Evolutionary conservation across 2,888 invertebrate genomes (phyloP).

Genomic region (Chaitophorus viminalis): DNA sequence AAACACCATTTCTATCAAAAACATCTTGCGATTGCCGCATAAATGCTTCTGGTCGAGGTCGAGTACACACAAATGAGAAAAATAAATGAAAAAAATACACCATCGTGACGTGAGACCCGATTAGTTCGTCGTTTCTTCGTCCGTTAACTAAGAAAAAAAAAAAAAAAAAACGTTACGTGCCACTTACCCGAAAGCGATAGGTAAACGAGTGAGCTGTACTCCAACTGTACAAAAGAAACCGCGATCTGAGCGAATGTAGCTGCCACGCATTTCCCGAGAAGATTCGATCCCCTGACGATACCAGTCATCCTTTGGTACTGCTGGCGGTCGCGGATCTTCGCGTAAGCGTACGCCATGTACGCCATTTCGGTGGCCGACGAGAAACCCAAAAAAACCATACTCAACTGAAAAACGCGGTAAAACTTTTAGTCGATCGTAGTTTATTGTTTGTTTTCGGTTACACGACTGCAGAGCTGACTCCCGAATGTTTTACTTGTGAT

Average conservation of each 20-base stretch:
- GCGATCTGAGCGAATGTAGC: constrained; percentile 79
- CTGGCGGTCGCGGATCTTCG: constrained; percentile 74
- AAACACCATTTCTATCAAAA: no score
- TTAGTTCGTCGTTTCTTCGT: no score
- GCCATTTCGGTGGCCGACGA: constrained; percentile 91
- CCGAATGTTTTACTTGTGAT: no score
- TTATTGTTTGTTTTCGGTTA: not conserved
- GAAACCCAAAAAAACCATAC: constrained; percentile 82
- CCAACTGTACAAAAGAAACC: constrained; percentile 5
- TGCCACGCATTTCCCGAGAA: constrained; percentile 82
- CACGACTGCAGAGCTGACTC: not conserved
- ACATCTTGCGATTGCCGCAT: no score
- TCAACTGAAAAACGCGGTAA: constrained; percentile 66
- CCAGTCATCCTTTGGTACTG: constrained; percentile 87
- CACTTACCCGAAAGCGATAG: constrained; percentile 24
- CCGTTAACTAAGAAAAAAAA: no score
- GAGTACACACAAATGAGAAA: no score
- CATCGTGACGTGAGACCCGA: no score
- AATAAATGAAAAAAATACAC: no score
- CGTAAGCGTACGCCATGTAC: constrained; percentile 92
- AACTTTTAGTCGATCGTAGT: not conserved
- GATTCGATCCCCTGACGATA: constrained; percentile 82
- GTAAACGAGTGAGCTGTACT: constrained; percentile 29
- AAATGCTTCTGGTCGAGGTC: no score
- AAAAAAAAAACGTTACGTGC: not conserved